These are phyloP conservation scores for Diloba caeruleocephala DNA, from an alignment of 2,888 invertebrate species.

Conservation along the genomic window DNA sequence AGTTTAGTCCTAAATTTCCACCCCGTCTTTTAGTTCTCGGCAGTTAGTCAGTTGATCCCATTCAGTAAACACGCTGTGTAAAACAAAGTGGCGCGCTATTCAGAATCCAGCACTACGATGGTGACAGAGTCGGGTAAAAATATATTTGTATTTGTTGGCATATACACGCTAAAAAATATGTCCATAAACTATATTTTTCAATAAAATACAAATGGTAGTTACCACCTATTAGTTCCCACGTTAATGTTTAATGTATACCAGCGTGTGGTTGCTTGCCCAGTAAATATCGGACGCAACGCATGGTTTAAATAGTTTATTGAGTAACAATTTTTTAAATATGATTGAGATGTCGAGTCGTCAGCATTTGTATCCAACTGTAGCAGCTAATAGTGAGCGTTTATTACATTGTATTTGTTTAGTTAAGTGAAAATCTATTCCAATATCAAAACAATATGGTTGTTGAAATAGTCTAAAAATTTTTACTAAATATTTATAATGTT, in stretches of 20 bases:
- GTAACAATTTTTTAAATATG: conserved; percentile 46
- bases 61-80: conserved; percentile 55
- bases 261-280: conserved; percentile 36
- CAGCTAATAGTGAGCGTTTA: conserved; percentile 56
- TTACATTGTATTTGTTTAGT: not conserved
- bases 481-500: too few species aligned
- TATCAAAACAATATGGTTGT: too few species aligned
- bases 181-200: conserved; percentile 1
- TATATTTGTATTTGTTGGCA: conserved; percentile 2
- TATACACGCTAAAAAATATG: too few species aligned
- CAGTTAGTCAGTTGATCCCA: conserved; percentile 17
- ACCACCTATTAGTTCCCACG: conserved; percentile 66
- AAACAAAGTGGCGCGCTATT: conserved; percentile 65
- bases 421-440: not conserved
- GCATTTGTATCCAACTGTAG: conserved; percentile 76
- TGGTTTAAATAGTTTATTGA: conserved; percentile 19
- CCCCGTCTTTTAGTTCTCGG: conserved; percentile 49
- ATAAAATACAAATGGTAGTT: conserved; percentile 11
- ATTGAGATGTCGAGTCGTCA: conserved; percentile 84
- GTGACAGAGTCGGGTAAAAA: conserved; percentile 65
- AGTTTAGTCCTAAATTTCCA: not conserved
- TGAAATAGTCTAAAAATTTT: too few species aligned
- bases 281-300: conserved; percentile 35
- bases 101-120: conserved; percentile 71
- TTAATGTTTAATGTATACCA: conserved; percentile 70